phyloP scores from a whole-genome alignment of 1,140 invertebrate genomes.

The Meloidogyne chitwoodi region DNA sequence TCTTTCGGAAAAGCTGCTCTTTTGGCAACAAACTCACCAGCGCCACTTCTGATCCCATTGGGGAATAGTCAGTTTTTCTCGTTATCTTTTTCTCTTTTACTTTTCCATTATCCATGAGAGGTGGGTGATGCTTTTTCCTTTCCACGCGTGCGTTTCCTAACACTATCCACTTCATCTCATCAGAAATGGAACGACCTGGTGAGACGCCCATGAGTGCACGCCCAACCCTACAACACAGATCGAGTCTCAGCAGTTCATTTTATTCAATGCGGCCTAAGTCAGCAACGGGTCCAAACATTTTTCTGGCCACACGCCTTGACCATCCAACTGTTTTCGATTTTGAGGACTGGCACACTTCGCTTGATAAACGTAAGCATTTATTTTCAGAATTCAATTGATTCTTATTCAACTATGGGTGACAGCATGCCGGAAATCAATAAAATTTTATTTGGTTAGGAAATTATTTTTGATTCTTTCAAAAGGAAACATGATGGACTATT shows the following conservation, averaged over 20 bases:
- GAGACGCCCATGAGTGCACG: background rate
- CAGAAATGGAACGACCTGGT: constrained; percentile 4
- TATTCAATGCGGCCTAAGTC: constrained; percentile 1
- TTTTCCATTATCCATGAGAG: background rate
- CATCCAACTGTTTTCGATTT: constrained; percentile 53
- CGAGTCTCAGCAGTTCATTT: constrained; percentile 12
- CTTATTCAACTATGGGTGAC: constrained; percentile 23
- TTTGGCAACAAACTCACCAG: background rate
- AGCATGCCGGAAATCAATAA: constrained; percentile 51
- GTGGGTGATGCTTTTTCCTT: background rate
- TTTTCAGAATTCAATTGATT: constrained; percentile 26
- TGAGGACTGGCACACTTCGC: constrained; percentile 51
- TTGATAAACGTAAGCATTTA: constrained; percentile 37
- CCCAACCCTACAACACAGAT: constrained; percentile 20
- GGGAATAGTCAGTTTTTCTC: constrained; percentile 18
- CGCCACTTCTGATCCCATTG: constrained; percentile 29
- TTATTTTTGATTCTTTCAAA: background rate
- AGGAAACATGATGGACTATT: no score
- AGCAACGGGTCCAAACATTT: constrained; percentile 19
- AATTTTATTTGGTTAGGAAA: constrained; percentile 49
- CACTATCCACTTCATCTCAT: background rate
- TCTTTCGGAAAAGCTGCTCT: background rate
- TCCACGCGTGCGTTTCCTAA: background rate
- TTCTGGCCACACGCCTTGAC: constrained; percentile 37
- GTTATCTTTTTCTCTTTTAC: background rate